Evolutionary conservation across 2,797 vertebrate species (phyloP), one percentile per base, ranked within the genome.

Genomic region (Octomys mimax): DNA sequence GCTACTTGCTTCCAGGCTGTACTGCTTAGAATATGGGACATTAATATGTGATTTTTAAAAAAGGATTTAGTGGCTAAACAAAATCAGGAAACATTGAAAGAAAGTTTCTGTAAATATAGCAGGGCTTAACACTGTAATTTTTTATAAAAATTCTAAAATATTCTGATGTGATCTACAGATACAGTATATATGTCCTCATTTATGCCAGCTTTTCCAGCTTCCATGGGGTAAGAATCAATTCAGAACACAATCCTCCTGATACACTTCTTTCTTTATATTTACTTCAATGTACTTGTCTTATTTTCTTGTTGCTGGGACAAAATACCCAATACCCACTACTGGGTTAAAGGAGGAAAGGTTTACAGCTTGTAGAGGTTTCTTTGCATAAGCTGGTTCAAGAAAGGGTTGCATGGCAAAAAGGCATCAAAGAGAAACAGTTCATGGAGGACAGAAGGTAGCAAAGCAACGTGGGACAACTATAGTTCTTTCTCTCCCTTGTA

Each of bases 61-160:
- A 71, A 82, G 39, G 22, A 95, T 46, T 81, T 61, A 86, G 13
- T 91, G 16, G 16, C 80, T 80, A 87, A 92, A 77, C 61, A 86
- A 82, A 96, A n/a, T 89, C 19, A 96, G 66, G n/a, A 94, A 79
- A 88, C 71, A 95, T 0, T 91, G n/a, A 77, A 78, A 1, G 68
- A 49, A n/a, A 71, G 2, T 22, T 84, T 92, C 87, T 89, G 3
- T 87, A 96, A 90, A 71, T 92, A 95, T 18, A 12, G n/a, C 0
- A 94, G n/a, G 28, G 7, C 57, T 93, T 71, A 92, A 94, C 18
- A 89, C 26, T 96, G 78, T 57, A 61, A 64, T 92, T 81, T 92
- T 70, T 90, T 83, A 24, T 68, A 81, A 91, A 71, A 86, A 89
- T 5, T 6, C 26, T 77, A 92, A 90, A 46, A 93, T 54, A 87